phyloP scores from a whole-genome alignment of 1,140 invertebrate species.

The Arctopsyche grandis region DNA sequence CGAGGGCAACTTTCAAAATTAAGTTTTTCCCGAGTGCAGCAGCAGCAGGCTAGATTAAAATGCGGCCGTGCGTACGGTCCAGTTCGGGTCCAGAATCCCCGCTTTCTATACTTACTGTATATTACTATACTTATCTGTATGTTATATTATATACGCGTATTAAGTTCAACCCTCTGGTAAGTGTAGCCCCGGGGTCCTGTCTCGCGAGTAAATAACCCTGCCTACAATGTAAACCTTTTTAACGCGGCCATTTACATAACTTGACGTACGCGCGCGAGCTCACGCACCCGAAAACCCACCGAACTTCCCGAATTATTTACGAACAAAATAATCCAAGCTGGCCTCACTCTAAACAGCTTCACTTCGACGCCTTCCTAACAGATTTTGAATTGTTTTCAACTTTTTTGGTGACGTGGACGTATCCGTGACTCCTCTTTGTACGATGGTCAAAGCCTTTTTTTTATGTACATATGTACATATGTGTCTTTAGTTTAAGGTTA shows the following conservation, averaged over 20 bases:
- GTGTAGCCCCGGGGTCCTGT: neutral
- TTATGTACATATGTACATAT: too few species aligned
- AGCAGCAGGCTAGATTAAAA: neutral
- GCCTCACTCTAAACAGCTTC: too few species aligned
- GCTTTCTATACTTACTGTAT: too few species aligned
- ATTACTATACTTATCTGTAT: too few species aligned
- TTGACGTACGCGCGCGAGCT: constrained; percentile 1
- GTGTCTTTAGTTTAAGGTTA: too few species aligned
- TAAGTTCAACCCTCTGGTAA: neutral
- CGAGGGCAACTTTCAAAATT: neutral
- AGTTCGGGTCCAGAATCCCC: neutral
- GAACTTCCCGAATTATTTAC: constrained; percentile 10
- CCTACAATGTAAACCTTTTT: constrained; percentile 23
- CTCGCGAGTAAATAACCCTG: neutral
- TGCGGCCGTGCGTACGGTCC: neutral
- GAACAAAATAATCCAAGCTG: too few species aligned
- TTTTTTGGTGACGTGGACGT: too few species aligned
- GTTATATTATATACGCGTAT: too few species aligned
- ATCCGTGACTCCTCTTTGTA: too few species aligned
- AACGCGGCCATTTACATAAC: constrained; percentile 21
- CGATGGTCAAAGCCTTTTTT: too few species aligned
- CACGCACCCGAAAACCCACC: neutral
- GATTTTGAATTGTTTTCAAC: too few species aligned
- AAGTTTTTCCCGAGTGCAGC: constrained; percentile 6
- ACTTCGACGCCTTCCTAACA: too few species aligned